Evolutionary conservation across 92 coral and sea anemone species (phyloP).

Genomic region (Umimayanthus chanpuru): DNA sequence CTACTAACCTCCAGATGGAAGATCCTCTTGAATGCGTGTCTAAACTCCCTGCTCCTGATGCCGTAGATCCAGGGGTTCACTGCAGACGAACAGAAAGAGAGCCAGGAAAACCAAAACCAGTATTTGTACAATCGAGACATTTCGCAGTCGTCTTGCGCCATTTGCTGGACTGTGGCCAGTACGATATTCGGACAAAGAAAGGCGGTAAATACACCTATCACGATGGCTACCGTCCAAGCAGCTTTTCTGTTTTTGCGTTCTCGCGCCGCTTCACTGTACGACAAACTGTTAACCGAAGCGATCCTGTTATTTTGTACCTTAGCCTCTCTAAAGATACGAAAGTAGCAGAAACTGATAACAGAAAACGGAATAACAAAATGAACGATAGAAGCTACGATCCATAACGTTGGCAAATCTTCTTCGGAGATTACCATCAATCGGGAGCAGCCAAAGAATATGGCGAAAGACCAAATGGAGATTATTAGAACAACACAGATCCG

Average conservation of each 20-base stretch:
- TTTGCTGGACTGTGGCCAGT: constrained; percentile 36
- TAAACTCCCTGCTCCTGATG: constrained; percentile 32
- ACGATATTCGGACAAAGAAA: constrained; percentile 37
- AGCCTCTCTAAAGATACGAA: constrained; percentile 26
- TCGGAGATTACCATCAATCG: constrained; percentile 24
- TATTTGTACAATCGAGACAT: constrained; percentile 32
- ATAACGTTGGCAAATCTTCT: constrained; percentile 17
- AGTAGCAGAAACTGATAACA: constrained; percentile 26
- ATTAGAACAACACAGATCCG: constrained; percentile 9
- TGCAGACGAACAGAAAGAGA: constrained; percentile 26
- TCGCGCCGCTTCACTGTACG: constrained; percentile 10
- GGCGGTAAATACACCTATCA: constrained; percentile 34
- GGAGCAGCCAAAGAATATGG: constrained; percentile 36
- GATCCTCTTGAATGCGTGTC: constrained; percentile 35
- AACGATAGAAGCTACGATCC: constrained; percentile 36
- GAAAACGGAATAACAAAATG: constrained; percentile 45
- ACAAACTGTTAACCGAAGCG: constrained; percentile 7
- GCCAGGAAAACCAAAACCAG: constrained; percentile 42
- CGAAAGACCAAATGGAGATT: constrained; percentile 30
- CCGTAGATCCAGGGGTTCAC: constrained; percentile 41
- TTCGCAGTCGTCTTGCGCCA: constrained; percentile 25
- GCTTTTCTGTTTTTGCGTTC: constrained; percentile 38
- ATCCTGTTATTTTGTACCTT: constrained; percentile 18
- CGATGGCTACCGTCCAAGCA: constrained; percentile 42
- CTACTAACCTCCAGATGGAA: constrained; percentile 14